phyloP scores from a whole-genome alignment of 2,888 invertebrate genomes.

The Torymus auratus region DNA sequence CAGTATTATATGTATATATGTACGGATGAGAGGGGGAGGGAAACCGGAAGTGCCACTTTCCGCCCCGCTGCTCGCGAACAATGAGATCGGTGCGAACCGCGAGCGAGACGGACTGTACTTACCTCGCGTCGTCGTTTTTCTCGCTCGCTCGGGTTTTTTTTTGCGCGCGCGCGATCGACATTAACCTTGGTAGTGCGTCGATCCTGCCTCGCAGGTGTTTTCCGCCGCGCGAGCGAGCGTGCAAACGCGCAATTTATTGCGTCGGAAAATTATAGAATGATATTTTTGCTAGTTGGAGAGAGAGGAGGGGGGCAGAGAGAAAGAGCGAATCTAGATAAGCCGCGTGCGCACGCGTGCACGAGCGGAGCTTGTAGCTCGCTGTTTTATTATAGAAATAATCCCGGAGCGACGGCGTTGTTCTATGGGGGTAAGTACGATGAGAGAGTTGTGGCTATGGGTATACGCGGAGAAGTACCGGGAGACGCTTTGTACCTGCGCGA shows the following conservation, averaged over 20 bases:
- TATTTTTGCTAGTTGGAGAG: conserved; percentile 32
- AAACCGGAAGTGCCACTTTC: conserved; percentile 74
- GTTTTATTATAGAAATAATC: conserved; percentile 55
- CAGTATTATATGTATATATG: too few relatives aligned
- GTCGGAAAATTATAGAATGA: conserved; percentile 57
- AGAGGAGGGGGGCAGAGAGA: background rate
- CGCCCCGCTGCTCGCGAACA: conserved; percentile 73
- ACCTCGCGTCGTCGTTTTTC: conserved; percentile 31
- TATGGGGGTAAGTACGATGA: background rate
- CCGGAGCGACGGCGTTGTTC: conserved; percentile 19
- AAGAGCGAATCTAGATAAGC: conserved; percentile 46
- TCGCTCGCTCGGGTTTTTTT: conserved; percentile 7
- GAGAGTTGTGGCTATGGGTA: too few relatives aligned
- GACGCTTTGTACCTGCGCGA: too few relatives aligned
- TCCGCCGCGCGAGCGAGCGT: background rate
- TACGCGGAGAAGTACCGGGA: too few relatives aligned
- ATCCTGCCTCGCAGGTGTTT: conserved; percentile 52
- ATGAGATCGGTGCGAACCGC: conserved; percentile 65
- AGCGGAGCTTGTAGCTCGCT: conserved; percentile 6
- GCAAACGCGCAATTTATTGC: conserved; percentile 43
- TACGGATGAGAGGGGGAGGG: conserved; percentile 53
- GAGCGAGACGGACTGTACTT: conserved; percentile 46
- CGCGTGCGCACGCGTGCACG: conserved; percentile 21
- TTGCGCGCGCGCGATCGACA: conserved; percentile 40
- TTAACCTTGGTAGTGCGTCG: conserved; percentile 49